phyloP scores from a whole-genome alignment of 2,113 vertebrate species.

The Salvelinus sp. region DNA sequence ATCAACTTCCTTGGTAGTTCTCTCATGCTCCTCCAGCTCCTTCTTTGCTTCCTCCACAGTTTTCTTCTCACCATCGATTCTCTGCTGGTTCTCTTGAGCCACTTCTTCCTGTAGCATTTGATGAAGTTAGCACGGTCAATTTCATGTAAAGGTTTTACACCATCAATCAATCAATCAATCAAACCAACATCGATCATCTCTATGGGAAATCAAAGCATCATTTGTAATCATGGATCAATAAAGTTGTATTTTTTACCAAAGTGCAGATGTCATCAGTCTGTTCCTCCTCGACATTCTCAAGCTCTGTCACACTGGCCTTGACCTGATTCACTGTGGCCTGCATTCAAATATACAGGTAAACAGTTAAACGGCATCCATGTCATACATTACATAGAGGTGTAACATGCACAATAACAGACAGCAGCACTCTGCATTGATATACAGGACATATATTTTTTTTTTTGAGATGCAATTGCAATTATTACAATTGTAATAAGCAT shows the following conservation, averaged over 20 bases:
- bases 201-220: background rate
- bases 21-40: conserved; percentile 66
- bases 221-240: too few species aligned
- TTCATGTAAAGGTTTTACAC: background rate
- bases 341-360: background rate
- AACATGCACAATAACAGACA: background rate
- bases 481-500: too few species aligned
- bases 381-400: background rate
- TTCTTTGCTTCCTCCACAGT: conserved; percentile 67
- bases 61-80: conserved; percentile 73
- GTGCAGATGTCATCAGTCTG: conserved; percentile 73
- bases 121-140: background rate
- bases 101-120: conserved; percentile 76
- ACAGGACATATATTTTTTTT: background rate
- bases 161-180: background rate
- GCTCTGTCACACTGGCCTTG: conserved; percentile 66
- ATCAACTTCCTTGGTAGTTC: conserved; percentile 67
- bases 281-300: conserved; percentile 81
- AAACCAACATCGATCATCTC: too few species aligned
- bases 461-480: too few species aligned
- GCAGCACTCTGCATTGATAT: background rate
- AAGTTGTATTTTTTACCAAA: conserved; percentile 66
- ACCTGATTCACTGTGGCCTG: conserved; percentile 43
- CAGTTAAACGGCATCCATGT: background rate
- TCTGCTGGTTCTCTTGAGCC: conserved; percentile 73